phyloP scores from a whole-genome alignment of 2,113 vertebrate genomes.

The Seriola dumerili region DNA sequence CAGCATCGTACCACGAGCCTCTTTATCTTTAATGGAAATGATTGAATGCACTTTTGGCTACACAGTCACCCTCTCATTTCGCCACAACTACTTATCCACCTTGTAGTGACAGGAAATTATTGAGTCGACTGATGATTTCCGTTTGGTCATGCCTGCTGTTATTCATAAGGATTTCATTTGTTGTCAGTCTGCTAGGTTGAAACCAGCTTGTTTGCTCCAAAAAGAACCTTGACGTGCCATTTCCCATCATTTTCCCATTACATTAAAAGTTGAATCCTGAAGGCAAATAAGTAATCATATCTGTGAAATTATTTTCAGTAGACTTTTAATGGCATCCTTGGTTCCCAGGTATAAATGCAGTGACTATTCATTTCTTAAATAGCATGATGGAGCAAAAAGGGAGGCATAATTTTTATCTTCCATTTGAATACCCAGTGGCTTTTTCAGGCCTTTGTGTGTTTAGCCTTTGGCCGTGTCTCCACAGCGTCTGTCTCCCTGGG shows the following conservation, averaged over 20 bases:
- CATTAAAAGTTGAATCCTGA: constrained; percentile 57
- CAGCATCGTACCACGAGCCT: constrained; percentile 17
- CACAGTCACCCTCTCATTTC: constrained; percentile 10
- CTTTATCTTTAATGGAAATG: constrained; percentile 35
- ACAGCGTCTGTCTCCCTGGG: constrained; percentile 92
- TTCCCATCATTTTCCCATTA: constrained; percentile 57
- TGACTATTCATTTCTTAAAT: constrained; percentile 13
- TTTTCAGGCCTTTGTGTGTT: constrained; percentile 2
- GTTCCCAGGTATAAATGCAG: constrained; percentile 45
- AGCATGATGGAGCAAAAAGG: constrained; percentile 13
- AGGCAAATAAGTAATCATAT: constrained; percentile 68
- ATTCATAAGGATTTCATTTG: constrained; percentile 47
- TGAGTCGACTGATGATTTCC: constrained; percentile 36
- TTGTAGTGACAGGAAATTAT: constrained; percentile 12
- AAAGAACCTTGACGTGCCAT: constrained; percentile 52
- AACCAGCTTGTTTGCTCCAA: constrained; percentile 46
- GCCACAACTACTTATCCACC: background rate
- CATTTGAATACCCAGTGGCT: background rate
- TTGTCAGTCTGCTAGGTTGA: constrained; percentile 40
- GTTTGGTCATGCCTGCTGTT: constrained; percentile 51
- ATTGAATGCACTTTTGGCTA: constrained; percentile 19
- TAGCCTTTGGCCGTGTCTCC: constrained; percentile 24
- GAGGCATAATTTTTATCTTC: background rate
- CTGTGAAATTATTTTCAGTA: constrained; percentile 69
- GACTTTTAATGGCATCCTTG: constrained; percentile 60